Evolutionary conservation across 2,113 vertebrate genomes (phyloP), one percentile per base, ranked within the genome.

Genomic region (Girardinichthys multiradiatus): DNA sequence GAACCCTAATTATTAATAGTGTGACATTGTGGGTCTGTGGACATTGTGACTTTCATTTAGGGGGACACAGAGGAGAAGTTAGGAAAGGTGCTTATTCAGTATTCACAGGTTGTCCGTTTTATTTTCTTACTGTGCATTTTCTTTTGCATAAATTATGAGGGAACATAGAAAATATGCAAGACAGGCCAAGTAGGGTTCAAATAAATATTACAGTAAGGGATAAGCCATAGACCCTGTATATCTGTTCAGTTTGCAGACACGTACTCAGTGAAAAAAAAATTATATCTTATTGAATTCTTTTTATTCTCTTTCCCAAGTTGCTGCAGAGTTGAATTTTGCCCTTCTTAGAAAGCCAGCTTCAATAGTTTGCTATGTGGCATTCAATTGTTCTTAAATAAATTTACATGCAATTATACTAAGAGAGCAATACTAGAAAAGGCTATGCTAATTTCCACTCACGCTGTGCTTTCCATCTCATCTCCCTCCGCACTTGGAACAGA

Each of bases 401-500:
- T 62, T 58, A 8, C 28, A 60, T 26, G 0, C 30, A 70, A 61
- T 72, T 42, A 68, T 8, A 67, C 59, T 24, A 74, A 57, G 24
- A 79, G n/a, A 31, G 77, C 48, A 48, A 5, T 37, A 19, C 35
- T 62, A 13, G 39, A 64, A 82, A 82, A 27, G 76, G 79, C 65
- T 57, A 0, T 24, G 59, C 15, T 68, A 0, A 74, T 83, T 76
- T 70, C 21, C 60, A 27, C 9, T 70, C 62, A 27, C 48, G 33
- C 58, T 64, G 29, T 26, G 39, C 76, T 71, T 48, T 72, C 30
- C 29, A 9, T 58, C 64, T 64, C 33, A 58, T 75, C 80, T 64
- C 12, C 73, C 54, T 28, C 51, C 17, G 10, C 24, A 31, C 57
- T 57, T 29, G 11, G 10, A n/a, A 68, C 39, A 74, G 72, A 68